Percentiles rank a stretch among this genome's conserved stretches.
These are phyloP conservation scores for Glandiceps talaboti DNA, from an alignment of 53 echinoderm and acorn worm species.

Conservation along the genomic window DNA sequence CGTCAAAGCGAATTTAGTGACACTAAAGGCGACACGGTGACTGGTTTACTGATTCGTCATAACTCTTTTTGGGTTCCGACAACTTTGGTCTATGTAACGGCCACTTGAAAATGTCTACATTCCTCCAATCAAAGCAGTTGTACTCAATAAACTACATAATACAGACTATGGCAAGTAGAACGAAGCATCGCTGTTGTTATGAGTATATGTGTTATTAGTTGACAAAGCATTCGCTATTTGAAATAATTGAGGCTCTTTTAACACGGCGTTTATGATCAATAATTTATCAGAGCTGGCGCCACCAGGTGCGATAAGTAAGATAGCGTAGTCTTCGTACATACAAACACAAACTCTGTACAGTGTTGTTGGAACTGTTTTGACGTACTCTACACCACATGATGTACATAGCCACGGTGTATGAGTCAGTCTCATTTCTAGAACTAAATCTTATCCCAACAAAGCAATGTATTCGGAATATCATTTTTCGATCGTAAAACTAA, in stretches of 20 bases:
- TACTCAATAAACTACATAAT: background rate
- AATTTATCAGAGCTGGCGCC: background rate
- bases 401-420: too few relatives aligned
- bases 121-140: background rate
- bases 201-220: background rate
- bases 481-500: too few relatives aligned
- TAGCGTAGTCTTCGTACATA: too few relatives aligned
- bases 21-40: background rate
- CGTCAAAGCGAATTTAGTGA: too few relatives aligned
- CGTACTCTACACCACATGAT: too few relatives aligned
- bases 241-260: background rate
- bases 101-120: background rate
- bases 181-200: background rate
- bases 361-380: too few relatives aligned
- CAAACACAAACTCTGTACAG: too few relatives aligned
- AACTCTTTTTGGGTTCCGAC: background rate
- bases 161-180: background rate
- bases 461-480: too few relatives aligned
- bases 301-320: background rate
- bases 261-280: background rate
- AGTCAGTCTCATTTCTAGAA: too few relatives aligned
- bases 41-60: background rate
- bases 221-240: background rate
- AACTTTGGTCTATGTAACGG: background rate
- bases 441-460: too few relatives aligned